Percentiles rank a stretch among this genome's conserved stretches.
Evolutionary conservation across 2,888 invertebrate species (phyloP).

Genomic region (Cantharis rufa): DNA sequence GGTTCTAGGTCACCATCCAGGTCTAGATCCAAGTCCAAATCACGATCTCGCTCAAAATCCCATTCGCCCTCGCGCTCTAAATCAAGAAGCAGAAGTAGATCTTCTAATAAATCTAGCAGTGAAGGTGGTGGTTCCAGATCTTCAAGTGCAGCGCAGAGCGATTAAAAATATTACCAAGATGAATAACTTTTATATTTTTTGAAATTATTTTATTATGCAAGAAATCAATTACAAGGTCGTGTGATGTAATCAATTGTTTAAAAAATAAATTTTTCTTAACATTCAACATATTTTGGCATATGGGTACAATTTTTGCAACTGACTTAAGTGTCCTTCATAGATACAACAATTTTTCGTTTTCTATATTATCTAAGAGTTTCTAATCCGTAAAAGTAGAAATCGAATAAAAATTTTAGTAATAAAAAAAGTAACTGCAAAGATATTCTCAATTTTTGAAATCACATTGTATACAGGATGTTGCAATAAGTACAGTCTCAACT

Average conservation of each 20-base stretch:
- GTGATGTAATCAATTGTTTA: background rate
- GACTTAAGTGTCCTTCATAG: background rate
- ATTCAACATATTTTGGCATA: background rate
- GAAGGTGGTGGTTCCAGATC: background rate
- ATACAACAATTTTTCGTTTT: background rate
- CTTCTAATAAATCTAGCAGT: conserved; percentile 16
- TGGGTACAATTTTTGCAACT: background rate
- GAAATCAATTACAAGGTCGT: background rate
- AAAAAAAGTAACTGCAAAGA: background rate
- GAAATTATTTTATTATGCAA: background rate
- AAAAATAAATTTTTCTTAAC: background rate
- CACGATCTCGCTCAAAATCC: conserved; percentile 51
- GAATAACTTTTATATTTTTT: background rate
- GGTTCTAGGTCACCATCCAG: conserved; percentile 43
- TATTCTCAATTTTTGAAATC: background rate
- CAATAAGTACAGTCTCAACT: background rate
- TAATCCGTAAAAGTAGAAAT: background rate
- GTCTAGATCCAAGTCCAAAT: conserved; percentile 45
- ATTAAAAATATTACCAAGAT: background rate
- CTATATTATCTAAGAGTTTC: background rate
- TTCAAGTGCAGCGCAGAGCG: conserved; percentile 3
- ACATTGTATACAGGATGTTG: background rate
- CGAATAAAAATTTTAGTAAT: background rate
- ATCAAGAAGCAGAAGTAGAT: conserved; percentile 27
- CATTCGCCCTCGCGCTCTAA: conserved; percentile 49